Conservation (phyloP, 2,113 vertebrate genomes). For the Herpetotheres cachinnans region DNA sequence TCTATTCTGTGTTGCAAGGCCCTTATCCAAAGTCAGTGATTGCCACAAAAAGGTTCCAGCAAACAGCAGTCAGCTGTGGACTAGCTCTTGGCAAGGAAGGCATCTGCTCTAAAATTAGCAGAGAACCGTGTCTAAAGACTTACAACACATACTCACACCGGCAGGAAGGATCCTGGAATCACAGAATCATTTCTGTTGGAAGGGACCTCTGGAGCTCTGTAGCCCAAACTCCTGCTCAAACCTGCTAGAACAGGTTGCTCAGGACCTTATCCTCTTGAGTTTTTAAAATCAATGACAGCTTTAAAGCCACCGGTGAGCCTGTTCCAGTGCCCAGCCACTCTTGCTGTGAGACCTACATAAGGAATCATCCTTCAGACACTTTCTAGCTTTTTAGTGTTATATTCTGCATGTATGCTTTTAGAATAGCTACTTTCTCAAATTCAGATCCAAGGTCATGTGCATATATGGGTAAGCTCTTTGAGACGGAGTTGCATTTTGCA, state of each 20-base stretch:
- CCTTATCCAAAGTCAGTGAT: not conserved
- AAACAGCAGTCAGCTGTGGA: not conserved
- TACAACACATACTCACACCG: not conserved
- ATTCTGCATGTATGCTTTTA: not conserved
- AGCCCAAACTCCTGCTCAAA: not conserved
- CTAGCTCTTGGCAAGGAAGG: not conserved
- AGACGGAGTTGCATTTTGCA: not conserved
- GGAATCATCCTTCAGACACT: not conserved
- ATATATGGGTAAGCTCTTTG: not conserved
- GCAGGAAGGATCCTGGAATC: not conserved
- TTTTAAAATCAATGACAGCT: not conserved
- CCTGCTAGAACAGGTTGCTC: accelerated
- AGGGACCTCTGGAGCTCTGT: not conserved
- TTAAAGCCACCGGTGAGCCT: not conserved
- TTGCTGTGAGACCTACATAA: not conserved
- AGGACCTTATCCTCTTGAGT: not conserved
- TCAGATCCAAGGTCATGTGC: not conserved
- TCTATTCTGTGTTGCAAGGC: not conserved
- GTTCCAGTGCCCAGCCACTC: not conserved
- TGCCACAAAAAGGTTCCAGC: not conserved
- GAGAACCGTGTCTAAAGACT: not conserved
- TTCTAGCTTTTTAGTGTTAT: not conserved
- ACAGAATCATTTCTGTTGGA: not conserved
- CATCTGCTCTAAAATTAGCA: not conserved
- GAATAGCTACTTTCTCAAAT: not conserved